Percentiles rank a stretch among this genome's conserved stretches.
phyloP scores from a whole-genome alignment of 1,140 invertebrate genomes.

The Drosophila chauvacae region DNA sequence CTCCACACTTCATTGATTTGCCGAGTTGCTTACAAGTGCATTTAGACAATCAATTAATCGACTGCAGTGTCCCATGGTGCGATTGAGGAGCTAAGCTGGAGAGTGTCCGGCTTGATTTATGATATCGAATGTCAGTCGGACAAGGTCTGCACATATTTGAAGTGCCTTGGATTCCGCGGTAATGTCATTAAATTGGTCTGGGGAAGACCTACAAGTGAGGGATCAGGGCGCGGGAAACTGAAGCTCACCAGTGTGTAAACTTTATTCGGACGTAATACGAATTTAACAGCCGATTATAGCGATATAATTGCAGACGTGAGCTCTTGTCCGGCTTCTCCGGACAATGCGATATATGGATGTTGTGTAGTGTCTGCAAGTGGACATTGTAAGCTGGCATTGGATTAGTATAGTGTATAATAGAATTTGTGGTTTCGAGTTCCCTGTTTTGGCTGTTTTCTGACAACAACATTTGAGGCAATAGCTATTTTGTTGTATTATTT shows the following conservation, averaged over 20 bases:
- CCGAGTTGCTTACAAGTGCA: conserved; percentile 81
- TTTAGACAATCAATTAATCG: conserved; percentile 84
- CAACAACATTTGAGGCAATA: neutral
- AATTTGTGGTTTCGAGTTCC: conserved; percentile 1
- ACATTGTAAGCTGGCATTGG: neutral
- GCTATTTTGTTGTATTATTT: neutral
- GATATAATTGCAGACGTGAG: conserved; percentile 36
- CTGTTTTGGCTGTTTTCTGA: neutral
- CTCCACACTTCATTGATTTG: conserved; percentile 80
- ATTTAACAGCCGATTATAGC: conserved; percentile 62
- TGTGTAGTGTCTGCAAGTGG: neutral
- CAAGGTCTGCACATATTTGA: conserved; percentile 56
- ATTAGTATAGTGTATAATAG: neutral
- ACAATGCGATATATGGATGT: neutral
- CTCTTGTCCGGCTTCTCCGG: conserved; percentile 24
- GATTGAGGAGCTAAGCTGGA: conserved; percentile 41
- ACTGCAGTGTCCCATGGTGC: conserved; percentile 59
- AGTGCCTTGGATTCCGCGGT: conserved; percentile 38
- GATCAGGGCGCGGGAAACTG: conserved; percentile 10
- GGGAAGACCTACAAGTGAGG: conserved; percentile 54
- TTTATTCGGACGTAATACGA: conserved; percentile 36
- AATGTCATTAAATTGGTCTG: conserved; percentile 41
- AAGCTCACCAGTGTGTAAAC: conserved; percentile 34
- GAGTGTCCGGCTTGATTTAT: conserved; percentile 75
- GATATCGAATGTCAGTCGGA: conserved; percentile 61